Conservation (phyloP, 2,888 invertebrate genomes). For the Tenodera sinensis region DNA sequence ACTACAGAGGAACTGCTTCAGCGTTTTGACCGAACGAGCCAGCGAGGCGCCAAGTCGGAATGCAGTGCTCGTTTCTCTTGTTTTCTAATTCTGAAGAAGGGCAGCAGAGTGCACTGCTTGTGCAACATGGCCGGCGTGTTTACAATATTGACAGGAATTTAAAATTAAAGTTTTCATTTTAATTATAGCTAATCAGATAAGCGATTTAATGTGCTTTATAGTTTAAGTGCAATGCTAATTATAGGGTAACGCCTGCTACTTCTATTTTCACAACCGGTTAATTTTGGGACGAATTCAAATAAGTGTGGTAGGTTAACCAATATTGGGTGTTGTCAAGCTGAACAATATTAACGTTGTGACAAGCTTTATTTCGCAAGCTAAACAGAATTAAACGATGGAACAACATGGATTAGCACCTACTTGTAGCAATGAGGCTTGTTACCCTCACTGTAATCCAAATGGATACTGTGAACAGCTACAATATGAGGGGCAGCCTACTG, state of each 20-base stretch:
- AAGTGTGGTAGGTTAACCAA: background rate
- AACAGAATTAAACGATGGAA: background rate
- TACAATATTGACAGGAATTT: background rate
- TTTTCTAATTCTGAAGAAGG: background rate
- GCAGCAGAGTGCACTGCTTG: background rate
- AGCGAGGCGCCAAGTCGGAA: background rate
- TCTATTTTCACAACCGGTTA: background rate
- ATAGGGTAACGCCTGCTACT: background rate
- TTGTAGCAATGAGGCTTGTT: constrained; percentile 14
- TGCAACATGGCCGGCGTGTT: background rate
- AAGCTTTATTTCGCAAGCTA: background rate
- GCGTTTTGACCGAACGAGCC: background rate
- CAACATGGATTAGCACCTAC: background rate
- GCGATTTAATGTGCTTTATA: background rate
- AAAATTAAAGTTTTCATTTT: background rate
- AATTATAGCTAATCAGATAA: background rate
- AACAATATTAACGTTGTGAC: background rate
- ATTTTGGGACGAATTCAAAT: background rate
- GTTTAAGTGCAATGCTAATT: background rate
- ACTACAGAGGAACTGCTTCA: too few relatives aligned
- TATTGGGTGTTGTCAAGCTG: background rate
- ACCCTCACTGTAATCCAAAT: background rate
- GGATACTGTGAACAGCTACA: background rate
- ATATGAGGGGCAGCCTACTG: background rate
- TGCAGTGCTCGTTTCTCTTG: background rate